phyloP scores from a whole-genome alignment of 2,113 vertebrate genomes.

The Hylia prasina region DNA sequence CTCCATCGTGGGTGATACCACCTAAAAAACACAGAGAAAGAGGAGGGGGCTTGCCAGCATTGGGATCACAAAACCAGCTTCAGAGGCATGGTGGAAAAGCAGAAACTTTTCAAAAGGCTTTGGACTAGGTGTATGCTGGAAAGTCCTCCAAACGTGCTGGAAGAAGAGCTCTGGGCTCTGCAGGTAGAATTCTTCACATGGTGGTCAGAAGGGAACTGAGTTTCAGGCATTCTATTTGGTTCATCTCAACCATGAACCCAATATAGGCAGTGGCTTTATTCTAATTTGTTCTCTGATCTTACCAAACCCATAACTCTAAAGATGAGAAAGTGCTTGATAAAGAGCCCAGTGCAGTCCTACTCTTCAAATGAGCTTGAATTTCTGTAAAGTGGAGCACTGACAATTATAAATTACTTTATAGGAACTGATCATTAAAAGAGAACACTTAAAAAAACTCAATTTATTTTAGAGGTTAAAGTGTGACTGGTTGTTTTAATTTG shows the following conservation, averaged over 20 bases:
- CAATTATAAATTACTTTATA: background rate
- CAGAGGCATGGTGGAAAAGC: background rate
- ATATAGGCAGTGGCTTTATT: background rate
- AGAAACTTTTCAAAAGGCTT: background rate
- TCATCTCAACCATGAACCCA: background rate
- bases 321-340: background rate
- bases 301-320: background rate
- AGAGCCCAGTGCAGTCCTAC: background rate
- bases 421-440: background rate
- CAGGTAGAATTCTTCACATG: background rate
- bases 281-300: background rate
- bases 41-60: background rate
- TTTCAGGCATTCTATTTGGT: background rate
- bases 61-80: background rate
- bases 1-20: background rate
- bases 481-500: constrained; percentile 8
- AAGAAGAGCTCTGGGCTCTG: background rate
- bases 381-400: background rate
- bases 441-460: background rate
- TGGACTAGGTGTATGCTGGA: rapidly evolving
- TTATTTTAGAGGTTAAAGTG: constrained; percentile 8
- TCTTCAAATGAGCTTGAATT: background rate
- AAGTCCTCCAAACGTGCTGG: background rate
- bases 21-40: background rate
- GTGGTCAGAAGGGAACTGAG: background rate